phyloP scores from a whole-genome alignment of 2,797 vertebrate genomes.

The Anas flavirostris region DNA sequence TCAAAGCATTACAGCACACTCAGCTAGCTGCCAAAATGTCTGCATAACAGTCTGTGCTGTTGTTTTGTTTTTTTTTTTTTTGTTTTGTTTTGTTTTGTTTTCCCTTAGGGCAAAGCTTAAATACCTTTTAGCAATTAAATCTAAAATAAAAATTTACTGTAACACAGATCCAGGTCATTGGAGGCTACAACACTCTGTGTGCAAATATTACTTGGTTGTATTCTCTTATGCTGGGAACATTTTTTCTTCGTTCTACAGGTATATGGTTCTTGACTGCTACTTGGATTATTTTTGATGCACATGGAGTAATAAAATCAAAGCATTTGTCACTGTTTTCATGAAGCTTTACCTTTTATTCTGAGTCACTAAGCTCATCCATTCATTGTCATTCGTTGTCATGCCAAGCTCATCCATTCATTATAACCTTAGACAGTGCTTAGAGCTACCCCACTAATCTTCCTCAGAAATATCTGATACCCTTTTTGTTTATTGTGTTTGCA shows the following conservation, averaged over 20 bases:
- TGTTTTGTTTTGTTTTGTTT: not conserved
- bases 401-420: not conserved
- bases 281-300: not conserved
- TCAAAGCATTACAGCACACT: not conserved
- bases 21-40: not conserved
- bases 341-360: not conserved
- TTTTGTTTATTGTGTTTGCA: not conserved
- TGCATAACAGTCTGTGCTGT: not conserved
- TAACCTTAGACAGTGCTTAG: not conserved
- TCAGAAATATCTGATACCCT: not conserved
- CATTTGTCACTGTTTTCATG: not conserved
- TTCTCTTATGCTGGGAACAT: not conserved
- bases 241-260: not conserved
- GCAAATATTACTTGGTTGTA: not conserved
- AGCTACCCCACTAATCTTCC: not conserved
- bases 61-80: not conserved
- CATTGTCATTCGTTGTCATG: not conserved
- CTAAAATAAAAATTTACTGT: not conserved
- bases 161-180: not conserved
- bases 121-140: not conserved
- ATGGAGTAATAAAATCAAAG: not conserved
- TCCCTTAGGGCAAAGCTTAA: not conserved
- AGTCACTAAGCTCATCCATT: not conserved
- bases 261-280: not conserved
- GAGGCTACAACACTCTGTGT: accelerated